Base-by-base conservation (phyloP, 2,888 invertebrate genomes). In the Coremacera marginata region DNA sequence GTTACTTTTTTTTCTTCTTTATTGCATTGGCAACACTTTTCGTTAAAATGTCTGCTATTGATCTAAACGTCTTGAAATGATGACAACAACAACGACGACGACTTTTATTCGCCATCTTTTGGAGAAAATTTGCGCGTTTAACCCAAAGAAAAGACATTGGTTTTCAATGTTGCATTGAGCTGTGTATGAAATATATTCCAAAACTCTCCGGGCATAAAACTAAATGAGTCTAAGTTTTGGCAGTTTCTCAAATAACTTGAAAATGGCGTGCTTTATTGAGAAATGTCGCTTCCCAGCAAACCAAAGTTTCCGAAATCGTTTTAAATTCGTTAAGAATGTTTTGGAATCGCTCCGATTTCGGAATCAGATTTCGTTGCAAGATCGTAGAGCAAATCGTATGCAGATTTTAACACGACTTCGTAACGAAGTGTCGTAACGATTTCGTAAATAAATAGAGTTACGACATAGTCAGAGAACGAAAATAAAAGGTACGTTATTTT, bases 181-280 rank as follows among this genome's bases (percentile, higher is more conserved):
- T 55, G 55, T 49, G 52, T 55, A 51, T 70, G 72, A 72, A 27
- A 49, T 72, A 62, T 72, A 72, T 72, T 72, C 49, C 62, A 72
- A 62, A 60, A 49, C 49, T 72, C 62, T 27, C 62, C 62, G 49
- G 44, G 51, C 72, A 44, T 49, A 34, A 19, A 71, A 62, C 27
- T 22, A 49, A 72, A 72, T 25, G 72, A 62, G 31, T 49, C 0
- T 19, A 27, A 22, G 25, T 22, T 27, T 19, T 60, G 19, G 57
- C 22, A 3, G 44, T 11, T 44, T 11, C 11, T 44, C 14, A 44
- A 44, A 44, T 2, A 2, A 3, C 14, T 14, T 37, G 3, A 44
- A 44, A 44, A 14, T 14, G 14, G 11, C 3, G 44, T 1, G 11
- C 3, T 44, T 44, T 8, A 60, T 25, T 0, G 1, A 60, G 25